Evolutionary conservation across 2,797 vertebrate species (phyloP), one percentile per base, ranked within the genome.

Genomic region (Diplodus puntazzo): DNA sequence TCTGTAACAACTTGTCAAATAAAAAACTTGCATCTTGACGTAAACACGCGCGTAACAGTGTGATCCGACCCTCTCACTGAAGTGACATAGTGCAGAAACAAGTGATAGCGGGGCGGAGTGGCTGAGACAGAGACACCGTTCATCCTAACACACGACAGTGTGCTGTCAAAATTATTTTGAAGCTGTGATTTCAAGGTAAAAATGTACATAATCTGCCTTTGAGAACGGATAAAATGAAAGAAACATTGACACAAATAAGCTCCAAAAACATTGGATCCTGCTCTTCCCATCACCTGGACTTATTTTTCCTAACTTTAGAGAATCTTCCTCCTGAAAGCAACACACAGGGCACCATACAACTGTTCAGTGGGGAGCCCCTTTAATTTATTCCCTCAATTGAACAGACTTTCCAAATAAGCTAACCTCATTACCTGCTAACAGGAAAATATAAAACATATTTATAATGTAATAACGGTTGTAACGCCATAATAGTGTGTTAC

Each of bases 301-400:
- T 20, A 14, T 21, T 3, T 16, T 34, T 5, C 3, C 7, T n/a
- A 9, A 39, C 11, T 46, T 30, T 23, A 13, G 49, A 67, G 62
- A 50, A 7, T 2, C 21, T 57, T 16, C 20, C 46, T 14, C 17
- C 46, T 27, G 11, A 66, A 18, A 34, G 25, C 4, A 0, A 10
- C 34, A 34, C 49, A 73, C 14, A 73, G 39, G 43, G 20, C 14
- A 55, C 21, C 18, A 27, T 10, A 64, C 18, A 43, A 23, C 39
- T 60, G 23, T n/a, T 68, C 45, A 53, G 12, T 3, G 4, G 30
- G 53, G 20, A 49, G 1, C 12, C 6, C 30, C 11, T 52, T 27
- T 25, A 46, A 76, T 59, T 43, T 50, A 69, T 53, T 39, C 3
- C 11, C 70, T 49, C 12, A 69, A 67, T 54, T 39, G 39, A 49